Conservation (phyloP, 2,797 vertebrate genomes). For the Sebastes vulpes region DNA sequence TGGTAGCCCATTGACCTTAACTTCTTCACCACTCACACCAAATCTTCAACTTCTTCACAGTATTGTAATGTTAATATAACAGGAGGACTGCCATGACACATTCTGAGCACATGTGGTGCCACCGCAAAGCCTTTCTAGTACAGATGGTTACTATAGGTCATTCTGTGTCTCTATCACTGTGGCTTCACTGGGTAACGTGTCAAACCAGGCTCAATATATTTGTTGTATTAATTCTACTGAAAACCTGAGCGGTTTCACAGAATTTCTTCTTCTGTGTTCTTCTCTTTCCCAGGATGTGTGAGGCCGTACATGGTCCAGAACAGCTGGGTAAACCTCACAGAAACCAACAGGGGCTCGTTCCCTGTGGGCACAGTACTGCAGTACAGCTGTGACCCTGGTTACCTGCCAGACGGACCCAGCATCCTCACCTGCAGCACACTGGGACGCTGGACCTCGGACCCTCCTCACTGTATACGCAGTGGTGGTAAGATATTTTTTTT, state of each 20-base stretch:
- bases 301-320: conserved; percentile 85
- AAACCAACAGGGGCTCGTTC: conserved; percentile 83
- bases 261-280: background rate
- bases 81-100: background rate
- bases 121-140: background rate
- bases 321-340: conserved; percentile 87
- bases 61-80: background rate
- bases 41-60: background rate
- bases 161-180: background rate
- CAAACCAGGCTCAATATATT: conserved; percentile 1
- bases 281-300: conserved; percentile 77
- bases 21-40: background rate
- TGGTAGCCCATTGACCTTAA: background rate
- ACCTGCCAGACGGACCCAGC: conserved; percentile 82
- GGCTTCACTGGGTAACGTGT: background rate
- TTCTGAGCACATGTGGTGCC: background rate
- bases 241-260: conserved; percentile 16
- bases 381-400: conserved; percentile 86
- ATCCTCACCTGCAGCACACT: conserved; percentile 80
- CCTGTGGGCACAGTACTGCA: conserved; percentile 85
- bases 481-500: conserved; percentile 74
- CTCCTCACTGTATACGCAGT: conserved; percentile 82
- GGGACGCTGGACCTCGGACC: conserved; percentile 83
- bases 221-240: conserved; percentile 1
- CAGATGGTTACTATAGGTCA: background rate